Conservation (phyloP, 2,113 vertebrate genomes). For the Prunella himalayana region DNA sequence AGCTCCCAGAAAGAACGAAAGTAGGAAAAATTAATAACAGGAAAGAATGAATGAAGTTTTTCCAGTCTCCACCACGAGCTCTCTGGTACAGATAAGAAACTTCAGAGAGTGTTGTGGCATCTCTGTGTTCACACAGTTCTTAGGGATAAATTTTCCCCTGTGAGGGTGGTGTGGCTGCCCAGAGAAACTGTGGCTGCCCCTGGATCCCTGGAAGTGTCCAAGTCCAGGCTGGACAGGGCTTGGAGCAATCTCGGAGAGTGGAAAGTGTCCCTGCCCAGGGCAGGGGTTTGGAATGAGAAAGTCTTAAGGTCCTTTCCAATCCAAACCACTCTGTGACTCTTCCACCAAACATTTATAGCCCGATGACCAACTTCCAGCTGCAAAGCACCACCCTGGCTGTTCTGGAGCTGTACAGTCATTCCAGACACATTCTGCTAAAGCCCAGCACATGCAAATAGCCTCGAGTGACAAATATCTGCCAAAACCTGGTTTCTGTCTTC, state of each 20-base stretch:
- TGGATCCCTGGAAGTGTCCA: neutral
- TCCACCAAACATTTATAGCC: neutral
- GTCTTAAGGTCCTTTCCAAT: neutral
- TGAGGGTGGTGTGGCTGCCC: neutral
- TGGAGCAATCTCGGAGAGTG: neutral
- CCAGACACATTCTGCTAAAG: neutral
- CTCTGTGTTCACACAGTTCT: neutral
- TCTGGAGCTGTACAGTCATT: neutral
- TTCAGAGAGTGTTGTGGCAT: neutral
- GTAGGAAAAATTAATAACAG: neutral
- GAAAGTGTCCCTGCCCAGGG: neutral
- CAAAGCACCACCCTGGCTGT: neutral
- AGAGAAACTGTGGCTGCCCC: neutral
- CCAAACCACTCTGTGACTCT: neutral
- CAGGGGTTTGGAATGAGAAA: neutral
- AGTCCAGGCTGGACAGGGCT: neutral
- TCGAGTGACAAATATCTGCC: neutral
- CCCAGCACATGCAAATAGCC: accelerated
- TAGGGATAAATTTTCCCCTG: neutral
- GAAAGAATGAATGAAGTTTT: neutral
- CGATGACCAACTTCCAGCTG: accelerated
- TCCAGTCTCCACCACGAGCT: neutral
- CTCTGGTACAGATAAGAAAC: neutral
- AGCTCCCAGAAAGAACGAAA: neutral
- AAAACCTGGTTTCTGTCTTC: neutral